Percentiles rank a stretch among this genome's conserved stretches.
phyloP scores from a whole-genome alignment of 2,888 invertebrate genomes.

The Zeuzera pyrina region DNA sequence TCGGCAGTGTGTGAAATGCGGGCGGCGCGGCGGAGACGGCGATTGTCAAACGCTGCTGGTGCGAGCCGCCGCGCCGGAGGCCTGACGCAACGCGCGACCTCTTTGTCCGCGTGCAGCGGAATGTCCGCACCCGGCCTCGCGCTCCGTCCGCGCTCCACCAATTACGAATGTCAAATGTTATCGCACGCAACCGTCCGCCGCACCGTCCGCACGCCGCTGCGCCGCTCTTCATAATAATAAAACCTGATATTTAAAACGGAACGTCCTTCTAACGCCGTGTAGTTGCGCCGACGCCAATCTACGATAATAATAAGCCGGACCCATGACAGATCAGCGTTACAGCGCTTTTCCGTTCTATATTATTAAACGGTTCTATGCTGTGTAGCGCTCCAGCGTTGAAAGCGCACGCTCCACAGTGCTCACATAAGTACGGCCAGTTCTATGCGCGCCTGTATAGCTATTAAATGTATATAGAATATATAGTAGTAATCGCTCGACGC shows the following conservation, averaged over 20 bases:
- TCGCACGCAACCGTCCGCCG: slow-evolving; percentile 71
- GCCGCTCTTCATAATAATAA: slow-evolving; percentile 74
- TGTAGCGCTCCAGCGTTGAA: slow-evolving; percentile 53
- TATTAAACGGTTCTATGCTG: slow-evolving; percentile 31
- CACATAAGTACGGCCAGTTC: slow-evolving; percentile 74
- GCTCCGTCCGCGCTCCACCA: slow-evolving; percentile 55
- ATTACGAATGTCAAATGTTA: slow-evolving; percentile 74
- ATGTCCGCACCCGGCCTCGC: slow-evolving; percentile 39
- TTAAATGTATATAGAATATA: slow-evolving; percentile 75
- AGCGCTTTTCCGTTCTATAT: slow-evolving; percentile 39
- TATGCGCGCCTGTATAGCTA: slow-evolving; percentile 74
- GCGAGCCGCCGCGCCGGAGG: slow-evolving; percentile 22
- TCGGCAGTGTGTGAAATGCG: slow-evolving; percentile 47
- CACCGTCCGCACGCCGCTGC: slow-evolving; percentile 69
- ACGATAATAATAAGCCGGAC: slow-evolving; percentile 73
- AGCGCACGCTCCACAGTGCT: slow-evolving; percentile 52
- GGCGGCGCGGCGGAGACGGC: slow-evolving; percentile 22
- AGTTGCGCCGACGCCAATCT: slow-evolving; percentile 75
- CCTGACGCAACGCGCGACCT: slow-evolving; percentile 69
- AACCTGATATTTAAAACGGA: slow-evolving; percentile 75
- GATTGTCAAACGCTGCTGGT: slow-evolving; percentile 23
- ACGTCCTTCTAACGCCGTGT: slow-evolving; percentile 74
- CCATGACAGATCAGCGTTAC: slow-evolving; percentile 44
- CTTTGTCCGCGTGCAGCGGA: slow-evolving; percentile 61
- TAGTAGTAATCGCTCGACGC: slow-evolving; percentile 75